Evolutionary conservation across 1,140 invertebrate species (phyloP).

Genomic region (Drosophila orosa): DNA sequence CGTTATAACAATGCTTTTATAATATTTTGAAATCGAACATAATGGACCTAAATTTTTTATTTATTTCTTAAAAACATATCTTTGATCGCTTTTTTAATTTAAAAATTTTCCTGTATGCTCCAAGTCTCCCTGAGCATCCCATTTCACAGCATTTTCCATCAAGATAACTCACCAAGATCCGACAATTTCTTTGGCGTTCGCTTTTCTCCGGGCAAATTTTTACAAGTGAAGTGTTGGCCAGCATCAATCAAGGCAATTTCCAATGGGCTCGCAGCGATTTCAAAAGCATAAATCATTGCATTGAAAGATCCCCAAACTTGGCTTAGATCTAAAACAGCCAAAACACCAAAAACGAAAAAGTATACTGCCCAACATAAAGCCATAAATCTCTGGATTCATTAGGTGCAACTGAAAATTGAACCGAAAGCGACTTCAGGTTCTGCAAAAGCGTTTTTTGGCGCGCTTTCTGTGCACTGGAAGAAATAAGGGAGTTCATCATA

Average conservation of each 20-base stretch:
- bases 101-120: not conserved
- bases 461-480: slow-evolving; percentile 44
- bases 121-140: not conserved
- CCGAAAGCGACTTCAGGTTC: slow-evolving; percentile 49
- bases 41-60: not conserved
- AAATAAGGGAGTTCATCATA: not conserved
- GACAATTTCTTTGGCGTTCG: slow-evolving; percentile 12
- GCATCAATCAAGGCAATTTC: slow-evolving; percentile 72
- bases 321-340: slow-evolving; percentile 61
- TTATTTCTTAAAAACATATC: not conserved
- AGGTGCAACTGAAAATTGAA: slow-evolving; percentile 70
- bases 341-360: slow-evolving; percentile 40
- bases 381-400: slow-evolving; percentile 75
- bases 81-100: no score
- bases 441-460: slow-evolving; percentile 51
- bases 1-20: not conserved
- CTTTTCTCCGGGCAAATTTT: slow-evolving; percentile 13
- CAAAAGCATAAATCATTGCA: slow-evolving; percentile 64
- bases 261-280: slow-evolving; percentile 59
- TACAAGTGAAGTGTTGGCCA: slow-evolving; percentile 28
- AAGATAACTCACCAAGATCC: slow-evolving; percentile 17
- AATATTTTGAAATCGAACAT: not conserved
- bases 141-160: slow-evolving; percentile 37
- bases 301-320: slow-evolving; percentile 55
- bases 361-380: slow-evolving; percentile 30